Conservation (phyloP, 2,797 vertebrate genomes). For the Spondyliosoma cantharus region DNA sequence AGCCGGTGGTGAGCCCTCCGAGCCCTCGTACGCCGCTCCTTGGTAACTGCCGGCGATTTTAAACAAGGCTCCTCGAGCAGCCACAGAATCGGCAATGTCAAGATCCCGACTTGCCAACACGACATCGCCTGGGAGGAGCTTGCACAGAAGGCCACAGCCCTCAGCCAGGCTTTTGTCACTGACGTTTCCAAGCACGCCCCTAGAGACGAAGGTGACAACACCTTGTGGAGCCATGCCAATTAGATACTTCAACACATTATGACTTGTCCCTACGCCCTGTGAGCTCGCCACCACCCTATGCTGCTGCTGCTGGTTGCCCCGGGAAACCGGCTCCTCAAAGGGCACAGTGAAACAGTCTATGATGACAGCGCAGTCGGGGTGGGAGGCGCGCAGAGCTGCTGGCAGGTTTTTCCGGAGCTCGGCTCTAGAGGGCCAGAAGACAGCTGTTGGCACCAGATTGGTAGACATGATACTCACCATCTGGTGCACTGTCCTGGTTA, state of each 20-base stretch:
- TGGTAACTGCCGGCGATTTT: conserved; percentile 59
- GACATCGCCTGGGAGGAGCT: conserved; percentile 83
- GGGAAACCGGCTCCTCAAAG: conserved; percentile 77
- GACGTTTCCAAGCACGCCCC: conserved; percentile 80
- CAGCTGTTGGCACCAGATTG: conserved; percentile 83
- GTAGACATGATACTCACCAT: conserved; percentile 85
- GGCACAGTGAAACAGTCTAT: conserved; percentile 85
- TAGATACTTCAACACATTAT: conserved; percentile 81
- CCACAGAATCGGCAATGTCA: conserved; percentile 78
- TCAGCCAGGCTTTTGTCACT: conserved; percentile 81
- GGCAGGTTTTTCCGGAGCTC: conserved; percentile 86
- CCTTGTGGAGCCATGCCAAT: conserved; percentile 85
- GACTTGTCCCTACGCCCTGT: conserved; percentile 22
- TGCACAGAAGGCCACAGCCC: conserved; percentile 82
- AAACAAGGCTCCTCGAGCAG: conserved; percentile 77
- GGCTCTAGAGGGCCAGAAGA: conserved; percentile 85
- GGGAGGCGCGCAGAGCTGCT: conserved; percentile 69
- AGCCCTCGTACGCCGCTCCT: conserved; percentile 16
- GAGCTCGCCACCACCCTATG: background rate
- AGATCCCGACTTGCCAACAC: conserved; percentile 80
- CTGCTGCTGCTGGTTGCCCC: conserved; percentile 52
- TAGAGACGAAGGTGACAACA: conserved; percentile 85
- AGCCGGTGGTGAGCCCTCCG: conserved; percentile 16
- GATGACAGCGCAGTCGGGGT: conserved; percentile 85
- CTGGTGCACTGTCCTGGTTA: conserved; percentile 81